Conservation (phyloP, 1,140 invertebrate genomes). For the Octopus sinensis region DNA sequence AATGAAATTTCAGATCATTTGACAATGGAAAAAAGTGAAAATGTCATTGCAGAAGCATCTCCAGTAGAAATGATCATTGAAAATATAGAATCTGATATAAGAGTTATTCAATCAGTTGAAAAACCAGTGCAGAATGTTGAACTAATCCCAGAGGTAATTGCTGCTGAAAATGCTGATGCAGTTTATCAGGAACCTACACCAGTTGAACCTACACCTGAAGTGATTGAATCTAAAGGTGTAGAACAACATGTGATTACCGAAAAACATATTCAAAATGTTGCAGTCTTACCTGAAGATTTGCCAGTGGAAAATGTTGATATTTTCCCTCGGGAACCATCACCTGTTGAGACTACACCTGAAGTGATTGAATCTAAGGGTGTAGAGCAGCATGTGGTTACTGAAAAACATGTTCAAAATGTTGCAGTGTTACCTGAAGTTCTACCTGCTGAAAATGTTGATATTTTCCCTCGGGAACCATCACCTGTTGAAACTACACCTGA, state of each 20-base stretch:
- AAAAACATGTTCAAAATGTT: not conserved
- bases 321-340: not conserved
- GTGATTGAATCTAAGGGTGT: not conserved
- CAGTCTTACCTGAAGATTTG: not conserved
- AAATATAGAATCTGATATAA: not conserved
- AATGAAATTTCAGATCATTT: not conserved
- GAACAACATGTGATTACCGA: not conserved
- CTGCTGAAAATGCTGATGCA: not conserved
- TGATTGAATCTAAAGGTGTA: not conserved
- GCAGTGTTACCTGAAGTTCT: not conserved
- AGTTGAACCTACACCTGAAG: slow-evolving; percentile 1
- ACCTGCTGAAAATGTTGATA: not conserved
- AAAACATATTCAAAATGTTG: not conserved
- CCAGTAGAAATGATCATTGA: not conserved
- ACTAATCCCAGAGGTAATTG: not conserved
- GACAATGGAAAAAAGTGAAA: not conserved
- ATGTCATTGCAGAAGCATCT: not conserved
- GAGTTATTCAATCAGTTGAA: not conserved
- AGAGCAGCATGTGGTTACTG: not conserved
- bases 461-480: slow-evolving; percentile 3
- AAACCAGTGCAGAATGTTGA: not conserved
- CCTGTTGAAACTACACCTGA: slow-evolving; percentile 4
- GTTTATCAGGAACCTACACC: not conserved
- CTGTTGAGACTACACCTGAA: slow-evolving; percentile 8
- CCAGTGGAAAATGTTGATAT: not conserved